These are phyloP conservation scores for Hippocampus mohnikei DNA, from an alignment of 2,113 vertebrate species.

Conservation along the genomic window DNA sequence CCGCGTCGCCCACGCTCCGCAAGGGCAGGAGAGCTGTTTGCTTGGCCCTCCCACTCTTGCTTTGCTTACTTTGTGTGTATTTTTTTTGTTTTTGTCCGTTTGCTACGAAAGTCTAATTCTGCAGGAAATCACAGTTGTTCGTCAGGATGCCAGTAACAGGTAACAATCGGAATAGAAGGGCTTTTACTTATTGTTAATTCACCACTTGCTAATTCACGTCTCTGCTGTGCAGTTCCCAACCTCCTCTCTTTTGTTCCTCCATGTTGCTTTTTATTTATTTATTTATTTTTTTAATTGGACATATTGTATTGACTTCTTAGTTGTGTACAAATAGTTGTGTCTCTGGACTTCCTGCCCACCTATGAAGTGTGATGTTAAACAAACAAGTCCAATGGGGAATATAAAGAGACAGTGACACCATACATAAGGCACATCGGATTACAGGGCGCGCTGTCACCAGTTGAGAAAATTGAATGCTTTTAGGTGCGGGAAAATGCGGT, in stretches of 20 bases:
- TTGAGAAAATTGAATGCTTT: too few species aligned
- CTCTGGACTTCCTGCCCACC: not conserved
- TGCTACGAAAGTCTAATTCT: constrained; percentile 46
- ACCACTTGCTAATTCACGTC: constrained; percentile 40
- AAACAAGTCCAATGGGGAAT: not conserved
- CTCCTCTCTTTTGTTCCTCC: not conserved
- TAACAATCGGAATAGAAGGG: constrained; percentile 50
- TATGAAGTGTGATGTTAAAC: not conserved
- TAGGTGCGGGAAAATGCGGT: too few species aligned
- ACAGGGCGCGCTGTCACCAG: too few species aligned
- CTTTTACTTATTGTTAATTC: constrained; percentile 44
- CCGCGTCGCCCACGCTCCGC: constrained; percentile 26
- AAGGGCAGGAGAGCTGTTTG: constrained; percentile 30
- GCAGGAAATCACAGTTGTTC: constrained; percentile 32
- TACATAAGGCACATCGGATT: too few species aligned
- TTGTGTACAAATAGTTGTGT: not conserved
- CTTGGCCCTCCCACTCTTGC: constrained; percentile 21
- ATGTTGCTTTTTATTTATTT: not conserved
- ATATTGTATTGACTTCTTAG: not conserved
- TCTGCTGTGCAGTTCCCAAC: constrained; percentile 11
- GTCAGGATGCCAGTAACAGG: constrained; percentile 33
- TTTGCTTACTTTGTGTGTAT: constrained; percentile 17
- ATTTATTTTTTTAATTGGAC: not conserved
- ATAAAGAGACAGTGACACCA: too few species aligned
- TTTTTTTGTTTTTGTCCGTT: constrained; percentile 41